These are phyloP conservation scores for Malurus alboscapulatus DNA, from an alignment of 2,113 vertebrate species.

Conservation along the genomic window DNA sequence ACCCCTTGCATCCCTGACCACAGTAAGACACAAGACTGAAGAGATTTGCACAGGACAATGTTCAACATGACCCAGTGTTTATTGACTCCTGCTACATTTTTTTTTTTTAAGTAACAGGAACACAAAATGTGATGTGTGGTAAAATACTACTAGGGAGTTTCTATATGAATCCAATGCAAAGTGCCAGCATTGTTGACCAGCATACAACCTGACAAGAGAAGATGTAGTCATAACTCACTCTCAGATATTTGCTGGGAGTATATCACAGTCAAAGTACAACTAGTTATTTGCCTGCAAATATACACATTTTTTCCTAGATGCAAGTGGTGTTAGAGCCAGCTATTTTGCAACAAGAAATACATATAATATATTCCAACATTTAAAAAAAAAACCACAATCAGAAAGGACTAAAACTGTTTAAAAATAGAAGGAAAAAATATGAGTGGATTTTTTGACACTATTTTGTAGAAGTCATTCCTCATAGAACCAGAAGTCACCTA, in stretches of 20 bases:
- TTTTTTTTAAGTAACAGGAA: constrained; percentile 27
- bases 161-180: constrained; percentile 1
- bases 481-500: neutral
- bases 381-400: neutral
- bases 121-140: constrained; percentile 3
- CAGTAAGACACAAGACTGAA: neutral
- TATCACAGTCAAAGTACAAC: constrained; percentile 18
- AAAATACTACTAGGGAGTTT: constrained; percentile 1
- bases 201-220: constrained; percentile 71
- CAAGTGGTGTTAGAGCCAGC: constrained; percentile 42
- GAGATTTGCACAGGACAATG: constrained; percentile 7
- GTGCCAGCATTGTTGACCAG: constrained; percentile 72
- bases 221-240: constrained; percentile 20
- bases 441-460: neutral
- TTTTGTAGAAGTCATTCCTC: neutral
- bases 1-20: neutral
- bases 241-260: constrained; percentile 53
- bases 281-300: constrained; percentile 62
- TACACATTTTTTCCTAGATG: constrained; percentile 52
- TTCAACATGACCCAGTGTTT: constrained; percentile 60
- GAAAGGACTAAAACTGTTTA: neutral
- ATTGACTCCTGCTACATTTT: constrained; percentile 34
- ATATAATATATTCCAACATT: constrained; percentile 3
- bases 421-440: neutral
- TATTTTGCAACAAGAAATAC: constrained; percentile 36